Evolutionary conservation across 2,113 vertebrate species (phyloP).

Genomic region (Calypte anna): DNA sequence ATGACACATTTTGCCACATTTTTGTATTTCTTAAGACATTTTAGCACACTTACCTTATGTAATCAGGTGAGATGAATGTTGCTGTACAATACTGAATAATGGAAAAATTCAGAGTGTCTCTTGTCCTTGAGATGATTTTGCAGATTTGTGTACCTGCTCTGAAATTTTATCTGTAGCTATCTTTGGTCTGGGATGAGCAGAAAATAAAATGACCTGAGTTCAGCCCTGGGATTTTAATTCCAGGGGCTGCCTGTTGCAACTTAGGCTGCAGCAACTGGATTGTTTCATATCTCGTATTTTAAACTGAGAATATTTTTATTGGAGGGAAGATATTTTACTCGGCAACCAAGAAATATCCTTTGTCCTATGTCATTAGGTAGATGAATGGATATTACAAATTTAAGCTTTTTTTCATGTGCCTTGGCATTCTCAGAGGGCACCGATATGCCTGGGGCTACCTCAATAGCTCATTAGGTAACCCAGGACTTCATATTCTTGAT

Average conservation of each 20-base stretch:
- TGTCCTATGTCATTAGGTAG: neutral
- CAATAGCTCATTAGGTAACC: neutral
- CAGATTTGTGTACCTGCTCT: neutral
- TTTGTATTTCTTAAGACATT: neutral
- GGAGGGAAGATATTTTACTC: neutral
- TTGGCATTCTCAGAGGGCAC: neutral
- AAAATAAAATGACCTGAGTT: neutral
- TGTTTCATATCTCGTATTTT: neutral
- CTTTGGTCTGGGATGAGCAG: neutral
- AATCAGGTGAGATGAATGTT: neutral
- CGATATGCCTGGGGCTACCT: neutral
- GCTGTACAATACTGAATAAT: neutral
- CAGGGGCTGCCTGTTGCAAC: neutral
- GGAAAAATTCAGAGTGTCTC: neutral
- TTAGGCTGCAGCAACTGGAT: neutral
- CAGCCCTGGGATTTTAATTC: neutral
- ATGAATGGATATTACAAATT: neutral
- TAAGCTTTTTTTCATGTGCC: neutral
- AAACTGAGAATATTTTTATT: neutral
- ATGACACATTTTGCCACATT: neutral
- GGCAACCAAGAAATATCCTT: neutral
- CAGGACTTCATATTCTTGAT: neutral
- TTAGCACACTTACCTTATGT: neutral
- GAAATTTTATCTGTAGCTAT: neutral
- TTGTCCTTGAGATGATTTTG: neutral